phyloP scores from a whole-genome alignment of 2,113 vertebrate genomes.

The Genyomyrus donnyi region DNA sequence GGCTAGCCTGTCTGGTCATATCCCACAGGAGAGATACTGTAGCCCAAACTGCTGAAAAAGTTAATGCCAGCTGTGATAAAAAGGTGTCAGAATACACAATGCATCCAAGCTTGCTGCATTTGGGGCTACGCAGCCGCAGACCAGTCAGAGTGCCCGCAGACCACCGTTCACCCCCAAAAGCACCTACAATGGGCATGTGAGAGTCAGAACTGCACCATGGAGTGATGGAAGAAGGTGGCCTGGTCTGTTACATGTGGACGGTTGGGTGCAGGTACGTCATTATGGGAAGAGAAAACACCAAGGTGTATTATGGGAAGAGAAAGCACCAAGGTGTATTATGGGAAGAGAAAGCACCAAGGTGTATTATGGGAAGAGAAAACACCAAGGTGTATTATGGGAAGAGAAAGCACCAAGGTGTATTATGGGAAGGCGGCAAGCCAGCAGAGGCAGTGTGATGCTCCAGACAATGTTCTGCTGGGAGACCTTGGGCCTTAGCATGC shows the following conservation, averaged over 20 bases:
- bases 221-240: neutral
- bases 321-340: neutral
- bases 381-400: neutral
- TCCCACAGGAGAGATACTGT: neutral
- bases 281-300: neutral
- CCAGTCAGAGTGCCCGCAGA: neutral
- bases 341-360: neutral
- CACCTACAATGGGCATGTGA: neutral
- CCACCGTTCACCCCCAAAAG: neutral
- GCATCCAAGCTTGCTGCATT: neutral
- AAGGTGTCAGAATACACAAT: neutral
- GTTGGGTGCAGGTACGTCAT: neutral
- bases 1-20: neutral
- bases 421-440: neutral
- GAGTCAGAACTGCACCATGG: neutral
- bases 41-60: neutral
- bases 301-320: neutral
- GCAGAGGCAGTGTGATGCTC: neutral
- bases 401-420: neutral
- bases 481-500: neutral
- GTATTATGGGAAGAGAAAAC: neutral
- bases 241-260: neutral
- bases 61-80: neutral
- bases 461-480: neutral
- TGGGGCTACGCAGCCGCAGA: neutral